Base-by-base conservation (phyloP, 2,797 vertebrate species). In the Hyperoplus lanceolatus region DNA sequence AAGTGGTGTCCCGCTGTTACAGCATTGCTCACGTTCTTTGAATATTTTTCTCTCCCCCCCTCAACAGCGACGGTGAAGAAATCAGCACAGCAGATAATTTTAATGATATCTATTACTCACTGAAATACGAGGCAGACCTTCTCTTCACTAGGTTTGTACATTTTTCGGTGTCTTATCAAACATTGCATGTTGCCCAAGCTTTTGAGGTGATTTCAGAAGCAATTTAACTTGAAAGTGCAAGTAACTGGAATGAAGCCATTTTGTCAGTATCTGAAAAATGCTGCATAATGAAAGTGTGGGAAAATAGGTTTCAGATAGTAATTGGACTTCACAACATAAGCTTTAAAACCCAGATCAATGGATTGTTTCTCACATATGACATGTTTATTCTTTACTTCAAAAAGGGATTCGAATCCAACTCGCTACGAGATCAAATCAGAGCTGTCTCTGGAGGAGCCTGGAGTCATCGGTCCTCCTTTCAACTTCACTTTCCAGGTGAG, bases 61-160 rank as follows among this genome's bases (percentile, higher is more conserved):
- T 67, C 13, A 77, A 16, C 94, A 99, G 98, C 18, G 97, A 99
- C 76, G 98, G 98, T 0, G 96, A 98, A 41, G 98, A 98, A 78
- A 93, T 90, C 70, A 96, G 95, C 83, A 95, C 92, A 62, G 93
- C 92, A 0, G 97, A 99, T 90, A 99, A 99, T 73, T 82, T 72
- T 0, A 96, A 96, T 53, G 94, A 96, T 51, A 95, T 99, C 69
- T 96, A 94, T 80, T 94, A 97, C 79, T 96, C 92, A 1, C 92
- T 99, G 75, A 97, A 96, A 80, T 99, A 99, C 0, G 97, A 99
- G 85, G 96, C 96, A 0, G 97, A 99, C 73, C 88, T 99, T 64
- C 97, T 99, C 66, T 99, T 99, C 88, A 99, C 97, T 46, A 97
- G 98, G 98, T 99, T 82, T 83, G 92, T 86, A 12, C 36, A 0